Conservation (phyloP, 2,113 vertebrate genomes). For the Spea bombifrons region DNA sequence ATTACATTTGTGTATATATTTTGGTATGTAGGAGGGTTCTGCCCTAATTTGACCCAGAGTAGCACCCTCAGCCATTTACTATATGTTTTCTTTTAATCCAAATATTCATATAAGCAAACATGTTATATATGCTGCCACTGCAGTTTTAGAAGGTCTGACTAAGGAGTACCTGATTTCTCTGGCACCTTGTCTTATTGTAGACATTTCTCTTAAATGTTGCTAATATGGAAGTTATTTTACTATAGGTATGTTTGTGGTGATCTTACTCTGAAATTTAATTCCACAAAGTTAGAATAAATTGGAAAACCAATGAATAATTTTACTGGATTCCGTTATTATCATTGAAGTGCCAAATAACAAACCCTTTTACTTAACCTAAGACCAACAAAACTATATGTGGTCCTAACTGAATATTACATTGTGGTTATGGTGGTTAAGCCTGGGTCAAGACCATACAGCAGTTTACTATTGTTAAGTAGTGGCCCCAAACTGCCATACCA, state of each 20-base stretch:
- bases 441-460: neutral
- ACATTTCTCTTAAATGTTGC: too few relatives aligned
- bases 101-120: too few relatives aligned
- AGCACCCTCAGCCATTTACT: too few relatives aligned
- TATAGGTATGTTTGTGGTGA: neutral
- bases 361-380: neutral
- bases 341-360: neutral
- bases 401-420: neutral
- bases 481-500: neutral
- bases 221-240: too few relatives aligned
- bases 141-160: too few relatives aligned
- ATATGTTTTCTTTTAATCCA: too few relatives aligned
- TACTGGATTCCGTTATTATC: neutral
- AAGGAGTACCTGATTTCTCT: too few relatives aligned
- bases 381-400: neutral
- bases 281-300: neutral
- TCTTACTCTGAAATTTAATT: neutral
- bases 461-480: neutral
- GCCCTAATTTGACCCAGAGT: too few relatives aligned
- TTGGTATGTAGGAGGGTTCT: too few relatives aligned
- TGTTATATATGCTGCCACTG: too few relatives aligned
- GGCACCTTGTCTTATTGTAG: too few relatives aligned
- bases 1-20: too few relatives aligned
- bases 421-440: neutral
- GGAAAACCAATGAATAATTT: neutral